Percentiles rank a stretch among this genome's conserved stretches.
Conservation (phyloP, 1,140 invertebrate genomes). For the Odontomachus brunneus region DNA sequence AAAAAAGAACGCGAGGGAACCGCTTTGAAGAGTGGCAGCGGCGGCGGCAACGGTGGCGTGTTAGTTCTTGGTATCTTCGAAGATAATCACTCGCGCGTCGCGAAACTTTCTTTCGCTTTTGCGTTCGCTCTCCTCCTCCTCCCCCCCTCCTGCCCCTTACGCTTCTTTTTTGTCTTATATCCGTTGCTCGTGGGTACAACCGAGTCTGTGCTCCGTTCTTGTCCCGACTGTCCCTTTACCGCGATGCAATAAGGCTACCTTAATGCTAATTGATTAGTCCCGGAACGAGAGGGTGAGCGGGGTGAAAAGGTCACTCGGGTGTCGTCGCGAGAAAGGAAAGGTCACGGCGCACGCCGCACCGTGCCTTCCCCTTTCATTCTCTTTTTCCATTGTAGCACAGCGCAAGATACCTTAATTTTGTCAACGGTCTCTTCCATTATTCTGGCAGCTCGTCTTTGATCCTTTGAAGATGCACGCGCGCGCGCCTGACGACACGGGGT, state of each 20-base stretch:
- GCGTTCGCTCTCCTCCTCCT: neutral
- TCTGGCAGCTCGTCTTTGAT: conserved; percentile 30
- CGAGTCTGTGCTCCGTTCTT: neutral
- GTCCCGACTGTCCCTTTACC: neutral
- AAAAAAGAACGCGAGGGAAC: neutral
- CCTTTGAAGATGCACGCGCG: conserved; percentile 11
- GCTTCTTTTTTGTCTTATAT: neutral
- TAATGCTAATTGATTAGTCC: conserved; percentile 52
- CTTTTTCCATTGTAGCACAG: conserved; percentile 22
- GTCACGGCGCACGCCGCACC: neutral
- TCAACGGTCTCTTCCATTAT: conserved; percentile 46
- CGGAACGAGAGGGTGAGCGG: neutral
- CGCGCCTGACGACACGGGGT: neutral
- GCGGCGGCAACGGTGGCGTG: neutral
- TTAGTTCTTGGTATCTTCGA: conserved; percentile 40
- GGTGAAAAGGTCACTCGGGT: conserved; percentile 1
- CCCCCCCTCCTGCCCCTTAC: neutral
- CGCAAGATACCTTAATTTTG: conserved; percentile 37
- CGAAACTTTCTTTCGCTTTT: conserved; percentile 60
- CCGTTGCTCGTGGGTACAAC: neutral
- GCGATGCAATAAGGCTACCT: conserved; percentile 36
- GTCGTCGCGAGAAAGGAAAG: conserved; percentile 35
- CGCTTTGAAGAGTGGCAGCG: conserved; percentile 5
- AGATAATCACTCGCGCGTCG: conserved; percentile 58
- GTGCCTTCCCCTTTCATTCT: conserved; percentile 14